phyloP scores from a whole-genome alignment of 37 sponge, comb jelly and placozoan genomes.

The Cladorhizidae sp. region DNA sequence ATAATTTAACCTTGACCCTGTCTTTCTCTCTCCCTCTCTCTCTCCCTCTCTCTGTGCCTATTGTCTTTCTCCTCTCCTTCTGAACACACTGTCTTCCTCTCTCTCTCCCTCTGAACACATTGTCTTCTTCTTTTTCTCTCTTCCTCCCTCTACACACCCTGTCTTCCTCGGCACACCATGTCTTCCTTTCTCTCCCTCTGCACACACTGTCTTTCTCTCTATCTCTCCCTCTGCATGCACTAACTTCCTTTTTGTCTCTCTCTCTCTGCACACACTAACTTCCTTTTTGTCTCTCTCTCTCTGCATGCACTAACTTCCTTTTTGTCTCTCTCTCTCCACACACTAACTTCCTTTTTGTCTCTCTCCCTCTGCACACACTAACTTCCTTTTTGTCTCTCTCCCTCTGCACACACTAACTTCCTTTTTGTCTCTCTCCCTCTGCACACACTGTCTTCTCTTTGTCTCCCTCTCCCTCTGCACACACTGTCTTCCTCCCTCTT shows the following conservation, averaged over 20 bases:
- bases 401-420: background rate
- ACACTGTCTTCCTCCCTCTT: background rate
- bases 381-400: conserved; percentile 5
- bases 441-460: background rate
- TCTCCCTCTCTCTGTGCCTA: background rate
- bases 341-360: conserved; percentile 3
- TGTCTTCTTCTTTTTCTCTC: conserved; percentile 7
- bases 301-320: background rate
- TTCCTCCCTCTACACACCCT: conserved; percentile 21
- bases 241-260: too few relatives aligned
- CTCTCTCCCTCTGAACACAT: background rate
- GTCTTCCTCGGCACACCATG: background rate
- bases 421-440: background rate
- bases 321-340: conserved; percentile 7
- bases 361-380: conserved; percentile 26
- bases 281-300: background rate
- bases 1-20: background rate
- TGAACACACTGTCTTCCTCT: background rate
- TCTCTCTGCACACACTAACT: background rate
- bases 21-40: background rate
- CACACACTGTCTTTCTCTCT: background rate
- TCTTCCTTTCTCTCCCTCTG: conserved; percentile 1
- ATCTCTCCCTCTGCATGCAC: background rate
- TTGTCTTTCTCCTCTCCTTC: background rate
- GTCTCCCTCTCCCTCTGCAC: background rate